A percentile compares a stretch with the other conserved stretches of the same genome.
phyloP scores from a whole-genome alignment of 2,113 vertebrate genomes.

The Microcebus griseorufus region DNA sequence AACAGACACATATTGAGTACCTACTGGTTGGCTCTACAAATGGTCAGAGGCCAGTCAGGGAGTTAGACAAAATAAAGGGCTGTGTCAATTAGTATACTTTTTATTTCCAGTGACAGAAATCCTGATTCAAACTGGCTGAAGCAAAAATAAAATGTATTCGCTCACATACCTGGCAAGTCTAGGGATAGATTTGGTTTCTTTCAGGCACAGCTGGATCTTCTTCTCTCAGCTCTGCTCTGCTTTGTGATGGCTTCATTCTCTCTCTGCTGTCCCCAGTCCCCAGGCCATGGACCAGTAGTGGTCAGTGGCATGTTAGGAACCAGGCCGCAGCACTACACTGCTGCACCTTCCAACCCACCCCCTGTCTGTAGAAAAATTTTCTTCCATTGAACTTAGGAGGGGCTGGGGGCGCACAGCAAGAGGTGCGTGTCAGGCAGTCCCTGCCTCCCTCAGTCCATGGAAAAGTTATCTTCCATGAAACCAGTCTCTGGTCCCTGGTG shows the following conservation, averaged over 20 bases:
- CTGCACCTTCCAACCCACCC: too few species aligned
- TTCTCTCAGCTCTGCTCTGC: neutral
- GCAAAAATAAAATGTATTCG: constrained; percentile 21
- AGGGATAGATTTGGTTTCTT: constrained; percentile 43
- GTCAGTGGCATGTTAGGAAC: too few species aligned
- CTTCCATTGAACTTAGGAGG: too few species aligned
- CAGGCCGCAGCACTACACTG: too few species aligned
- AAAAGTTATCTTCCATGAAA: too few species aligned
- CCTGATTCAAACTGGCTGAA: constrained; percentile 10
- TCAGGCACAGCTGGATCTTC: constrained; percentile 43
- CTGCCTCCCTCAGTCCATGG: too few species aligned
- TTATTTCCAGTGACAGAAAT: constrained; percentile 47
- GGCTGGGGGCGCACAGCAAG: too few species aligned
- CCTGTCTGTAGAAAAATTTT: too few species aligned
- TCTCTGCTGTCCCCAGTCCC: neutral
- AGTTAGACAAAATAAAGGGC: constrained; percentile 57
- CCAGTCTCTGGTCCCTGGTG: too few species aligned
- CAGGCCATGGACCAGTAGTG: too few species aligned
- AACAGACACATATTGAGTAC: neutral
- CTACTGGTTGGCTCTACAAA: neutral
- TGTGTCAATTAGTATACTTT: neutral
- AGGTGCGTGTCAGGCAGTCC: too few species aligned
- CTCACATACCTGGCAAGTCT: constrained; percentile 36
- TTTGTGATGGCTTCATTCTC: constrained; percentile 20
- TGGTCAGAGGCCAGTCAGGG: neutral